Conservation (phyloP, 2,113 vertebrate species). For the Prinia subflava region DNA sequence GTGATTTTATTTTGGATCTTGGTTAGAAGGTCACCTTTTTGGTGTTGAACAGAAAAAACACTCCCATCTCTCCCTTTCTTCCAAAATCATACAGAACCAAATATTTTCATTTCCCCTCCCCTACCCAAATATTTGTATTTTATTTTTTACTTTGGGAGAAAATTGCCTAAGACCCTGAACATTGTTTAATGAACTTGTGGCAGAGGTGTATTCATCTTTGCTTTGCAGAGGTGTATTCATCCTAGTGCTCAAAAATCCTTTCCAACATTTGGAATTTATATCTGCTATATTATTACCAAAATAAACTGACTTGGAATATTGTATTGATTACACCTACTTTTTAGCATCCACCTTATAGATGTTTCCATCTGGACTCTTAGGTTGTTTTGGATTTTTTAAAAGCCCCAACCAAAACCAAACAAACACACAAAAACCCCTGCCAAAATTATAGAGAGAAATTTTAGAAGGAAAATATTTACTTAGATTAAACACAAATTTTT, state of each 20-base stretch:
- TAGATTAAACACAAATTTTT: neutral
- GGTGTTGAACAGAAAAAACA: neutral
- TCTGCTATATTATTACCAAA: neutral
- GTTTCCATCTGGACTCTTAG: neutral
- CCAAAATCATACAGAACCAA: neutral
- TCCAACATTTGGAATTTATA: neutral
- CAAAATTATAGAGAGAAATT: neutral
- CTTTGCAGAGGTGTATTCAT: neutral
- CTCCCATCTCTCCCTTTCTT: neutral
- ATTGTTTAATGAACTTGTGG: neutral
- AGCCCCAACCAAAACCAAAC: neutral
- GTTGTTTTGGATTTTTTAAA: neutral
- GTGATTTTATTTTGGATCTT: neutral
- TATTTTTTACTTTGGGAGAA: neutral
- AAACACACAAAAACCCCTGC: neutral
- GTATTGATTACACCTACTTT: neutral
- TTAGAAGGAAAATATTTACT: neutral
- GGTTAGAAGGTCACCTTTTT: neutral
- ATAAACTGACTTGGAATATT: neutral
- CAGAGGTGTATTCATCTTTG: neutral
- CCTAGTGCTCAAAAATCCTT: neutral
- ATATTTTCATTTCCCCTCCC: rapidly evolving
- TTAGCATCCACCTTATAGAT: neutral
- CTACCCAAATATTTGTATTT: neutral
- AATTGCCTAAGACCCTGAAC: neutral